Evolutionary conservation across 2,888 invertebrate genomes (phyloP).

Genomic region (Molanna angustata): DNA sequence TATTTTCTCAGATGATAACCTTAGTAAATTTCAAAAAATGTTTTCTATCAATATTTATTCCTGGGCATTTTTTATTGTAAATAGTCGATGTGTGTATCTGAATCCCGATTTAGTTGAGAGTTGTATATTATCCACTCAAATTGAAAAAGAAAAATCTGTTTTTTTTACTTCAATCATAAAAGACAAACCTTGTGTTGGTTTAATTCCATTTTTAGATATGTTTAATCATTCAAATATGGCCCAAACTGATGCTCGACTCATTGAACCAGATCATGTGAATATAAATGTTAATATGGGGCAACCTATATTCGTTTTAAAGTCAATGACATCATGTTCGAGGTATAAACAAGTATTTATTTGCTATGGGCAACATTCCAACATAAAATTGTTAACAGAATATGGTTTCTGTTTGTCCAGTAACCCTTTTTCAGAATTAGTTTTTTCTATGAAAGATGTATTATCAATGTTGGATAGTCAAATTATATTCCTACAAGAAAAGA

Average conservation of each 20-base stretch:
- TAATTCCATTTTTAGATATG: slow-evolving; percentile 87
- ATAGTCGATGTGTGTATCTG: slow-evolving; percentile 80
- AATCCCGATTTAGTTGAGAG: slow-evolving; percentile 48
- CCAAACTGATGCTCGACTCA: slow-evolving; percentile 50
- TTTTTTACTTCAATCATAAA: no score
- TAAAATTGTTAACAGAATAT: slow-evolving; percentile 80
- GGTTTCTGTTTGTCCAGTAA: slow-evolving; percentile 76
- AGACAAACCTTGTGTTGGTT: slow-evolving; percentile 65
- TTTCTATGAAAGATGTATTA: slow-evolving; percentile 56
- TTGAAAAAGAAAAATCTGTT: no score
- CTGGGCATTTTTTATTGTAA: slow-evolving; percentile 83
- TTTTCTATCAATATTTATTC: slow-evolving; percentile 59
- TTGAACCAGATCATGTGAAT: not conserved
- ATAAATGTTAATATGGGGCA: slow-evolving; percentile 39
- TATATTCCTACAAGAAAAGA: slow-evolving; percentile 55
- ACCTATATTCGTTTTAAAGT: slow-evolving; percentile 49
- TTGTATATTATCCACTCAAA: not conserved
- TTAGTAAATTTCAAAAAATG: slow-evolving; percentile 43
- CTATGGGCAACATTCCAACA: slow-evolving; percentile 81
- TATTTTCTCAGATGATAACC: slow-evolving; percentile 42
- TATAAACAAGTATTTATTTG: slow-evolving; percentile 82
- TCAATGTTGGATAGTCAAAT: slow-evolving; percentile 41
- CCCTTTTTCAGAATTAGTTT: slow-evolving; percentile 63
- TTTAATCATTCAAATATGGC: slow-evolving; percentile 77
- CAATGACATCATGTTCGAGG: slow-evolving; percentile 54